Evolutionary conservation across 2,797 vertebrate species (phyloP).

Genomic region (Crocodylus rhombifer): DNA sequence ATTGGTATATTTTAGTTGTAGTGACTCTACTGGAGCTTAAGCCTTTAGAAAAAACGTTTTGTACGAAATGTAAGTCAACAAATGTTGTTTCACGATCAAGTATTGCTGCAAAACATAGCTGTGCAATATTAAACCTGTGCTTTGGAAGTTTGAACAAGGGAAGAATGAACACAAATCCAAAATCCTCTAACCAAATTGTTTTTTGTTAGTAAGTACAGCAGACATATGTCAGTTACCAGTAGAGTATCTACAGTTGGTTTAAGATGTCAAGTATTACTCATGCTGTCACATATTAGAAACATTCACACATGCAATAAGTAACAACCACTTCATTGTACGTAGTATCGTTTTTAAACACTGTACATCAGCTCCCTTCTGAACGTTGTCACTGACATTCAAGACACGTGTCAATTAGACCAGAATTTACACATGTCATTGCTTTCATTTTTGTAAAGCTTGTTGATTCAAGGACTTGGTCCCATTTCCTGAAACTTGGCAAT

Average conservation of each 20-base stretch:
- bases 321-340: background rate
- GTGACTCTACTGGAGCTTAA: constrained; percentile 29
- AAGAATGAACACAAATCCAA: background rate
- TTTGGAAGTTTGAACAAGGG: background rate
- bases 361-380: constrained; percentile 1
- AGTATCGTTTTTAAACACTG: background rate
- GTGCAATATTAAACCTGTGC: background rate
- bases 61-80: background rate
- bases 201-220: background rate
- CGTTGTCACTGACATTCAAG: constrained; percentile 50
- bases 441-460: constrained; percentile 1
- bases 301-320: constrained; percentile 23
- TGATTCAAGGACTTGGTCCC: background rate
- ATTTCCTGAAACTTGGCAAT: background rate
- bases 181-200: constrained; percentile 27
- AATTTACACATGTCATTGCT: constrained; percentile 48
- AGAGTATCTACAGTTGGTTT: constrained; percentile 47
- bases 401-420: constrained; percentile 51
- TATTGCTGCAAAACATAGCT: constrained; percentile 22
- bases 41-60: constrained; percentile 9
- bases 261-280: constrained; percentile 62
- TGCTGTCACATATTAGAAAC: constrained; percentile 57
- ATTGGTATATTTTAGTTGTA: background rate
- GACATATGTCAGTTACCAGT: constrained; percentile 74
- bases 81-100: constrained; percentile 34